These are phyloP conservation scores for Biston stratarius DNA, from an alignment of 2,888 invertebrate species.

Conservation along the genomic window DNA sequence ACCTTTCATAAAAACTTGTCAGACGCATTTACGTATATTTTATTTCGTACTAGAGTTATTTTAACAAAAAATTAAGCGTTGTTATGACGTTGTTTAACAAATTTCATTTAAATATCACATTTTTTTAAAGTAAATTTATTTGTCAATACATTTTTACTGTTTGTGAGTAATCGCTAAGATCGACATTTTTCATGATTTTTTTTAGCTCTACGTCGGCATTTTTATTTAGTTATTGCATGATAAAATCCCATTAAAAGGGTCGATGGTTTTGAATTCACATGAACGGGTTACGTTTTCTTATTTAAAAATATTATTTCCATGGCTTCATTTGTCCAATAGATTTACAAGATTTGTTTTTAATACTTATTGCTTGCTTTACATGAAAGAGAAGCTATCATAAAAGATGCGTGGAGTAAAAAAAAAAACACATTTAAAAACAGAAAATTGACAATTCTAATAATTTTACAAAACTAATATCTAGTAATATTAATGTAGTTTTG, in stretches of 20 bases:
- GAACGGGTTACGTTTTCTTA: conserved; percentile 18
- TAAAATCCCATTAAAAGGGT: conserved; percentile 21
- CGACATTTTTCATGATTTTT: background rate
- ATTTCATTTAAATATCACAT: too few species aligned
- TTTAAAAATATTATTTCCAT: conserved; percentile 18
- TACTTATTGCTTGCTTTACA: conserved; percentile 12
- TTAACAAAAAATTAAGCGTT: background rate
- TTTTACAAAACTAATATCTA: too few species aligned
- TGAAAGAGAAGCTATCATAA: background rate
- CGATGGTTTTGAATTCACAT: conserved; percentile 21
- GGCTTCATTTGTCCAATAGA: conserved; percentile 13
- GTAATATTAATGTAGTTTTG: too few species aligned
- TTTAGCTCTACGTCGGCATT: background rate
- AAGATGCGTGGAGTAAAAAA: too few species aligned
- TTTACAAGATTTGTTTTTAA: conserved; percentile 2
- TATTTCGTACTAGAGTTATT: background rate
- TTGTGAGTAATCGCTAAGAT: background rate
- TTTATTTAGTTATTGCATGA: conserved; percentile 6
- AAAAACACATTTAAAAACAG: too few species aligned
- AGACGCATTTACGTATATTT: background rate
- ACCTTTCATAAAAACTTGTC: background rate
- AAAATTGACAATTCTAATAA: too few species aligned
- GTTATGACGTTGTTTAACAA: too few species aligned
- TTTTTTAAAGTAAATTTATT: background rate
- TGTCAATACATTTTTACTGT: background rate